Percentiles rank a stretch among this genome's conserved stretches.
Conservation (phyloP, 1,140 invertebrate species). For the Onthophagus taurus region DNA sequence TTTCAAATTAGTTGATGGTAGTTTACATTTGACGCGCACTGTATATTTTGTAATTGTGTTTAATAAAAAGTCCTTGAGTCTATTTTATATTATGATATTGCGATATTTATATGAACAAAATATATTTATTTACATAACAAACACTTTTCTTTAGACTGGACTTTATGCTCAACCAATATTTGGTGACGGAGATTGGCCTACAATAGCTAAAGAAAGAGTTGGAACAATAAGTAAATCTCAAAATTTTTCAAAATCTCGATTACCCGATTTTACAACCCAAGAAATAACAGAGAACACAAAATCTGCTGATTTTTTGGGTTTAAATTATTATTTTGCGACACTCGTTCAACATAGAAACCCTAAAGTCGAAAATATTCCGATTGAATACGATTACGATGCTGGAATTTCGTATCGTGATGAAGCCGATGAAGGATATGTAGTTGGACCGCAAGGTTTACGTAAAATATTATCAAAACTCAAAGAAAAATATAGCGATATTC, state of each 20-base stretch:
- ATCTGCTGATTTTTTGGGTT: slow-evolving; percentile 48
- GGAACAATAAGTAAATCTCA: slow-evolving; percentile 45
- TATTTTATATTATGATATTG: too few relatives aligned
- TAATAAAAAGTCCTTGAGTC: too few relatives aligned
- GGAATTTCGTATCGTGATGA: too few relatives aligned
- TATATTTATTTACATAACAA: too few relatives aligned
- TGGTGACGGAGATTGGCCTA: slow-evolving; percentile 49
- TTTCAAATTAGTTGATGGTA: too few relatives aligned
- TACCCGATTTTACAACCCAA: slow-evolving; percentile 47
- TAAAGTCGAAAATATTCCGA: too few relatives aligned
- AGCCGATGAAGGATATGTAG: too few relatives aligned
- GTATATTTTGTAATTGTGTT: too few relatives aligned
- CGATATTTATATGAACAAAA: too few relatives aligned
- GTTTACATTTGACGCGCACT: too few relatives aligned
- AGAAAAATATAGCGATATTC: slow-evolving; percentile 47
- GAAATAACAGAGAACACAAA: slow-evolving; percentile 46
- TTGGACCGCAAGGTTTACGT: slow-evolving; percentile 52
- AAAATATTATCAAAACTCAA: slow-evolving; percentile 52
- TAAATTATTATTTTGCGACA: slow-evolving; percentile 46
- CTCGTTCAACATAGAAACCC: too few relatives aligned
- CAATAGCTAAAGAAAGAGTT: slow-evolving; percentile 46
- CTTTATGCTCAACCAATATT: slow-evolving; percentile 56
- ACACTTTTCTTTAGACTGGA: slow-evolving; percentile 46
- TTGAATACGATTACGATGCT: too few relatives aligned
- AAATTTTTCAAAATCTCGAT: slow-evolving; percentile 43